Conservation (phyloP, 2,888 invertebrate species). For the Apotomis betuletana region DNA sequence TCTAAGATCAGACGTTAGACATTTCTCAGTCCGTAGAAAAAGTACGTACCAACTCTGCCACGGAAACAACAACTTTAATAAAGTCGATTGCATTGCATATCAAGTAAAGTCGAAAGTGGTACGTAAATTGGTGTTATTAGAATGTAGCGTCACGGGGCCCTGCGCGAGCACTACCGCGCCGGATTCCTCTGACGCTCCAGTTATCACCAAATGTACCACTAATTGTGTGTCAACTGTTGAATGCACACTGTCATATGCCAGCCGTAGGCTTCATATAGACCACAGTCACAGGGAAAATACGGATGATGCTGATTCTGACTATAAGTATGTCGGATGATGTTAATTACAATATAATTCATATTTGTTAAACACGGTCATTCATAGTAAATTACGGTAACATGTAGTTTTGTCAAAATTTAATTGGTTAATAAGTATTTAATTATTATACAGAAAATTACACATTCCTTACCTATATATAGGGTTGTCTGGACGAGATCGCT, state of each 20-base stretch:
- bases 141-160: slow-evolving; percentile 72
- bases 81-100: slow-evolving; percentile 4
- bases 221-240: slow-evolving; percentile 73
- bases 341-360: neutral
- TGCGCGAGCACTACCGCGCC: slow-evolving; percentile 66
- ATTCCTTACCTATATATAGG: neutral
- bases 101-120: slow-evolving; percentile 37
- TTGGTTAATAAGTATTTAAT: neutral
- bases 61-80: neutral
- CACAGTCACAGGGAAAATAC: slow-evolving; percentile 12
- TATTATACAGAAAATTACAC: no score
- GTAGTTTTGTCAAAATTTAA: neutral
- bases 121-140: slow-evolving; percentile 51
- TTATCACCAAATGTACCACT: slow-evolving; percentile 73
- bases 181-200: slow-evolving; percentile 82
- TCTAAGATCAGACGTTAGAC: no score
- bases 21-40: neutral
- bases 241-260: slow-evolving; percentile 50
- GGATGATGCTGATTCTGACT: neutral
- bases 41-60: neutral
- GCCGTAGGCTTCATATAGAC: neutral
- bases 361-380: neutral
- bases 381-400: neutral
- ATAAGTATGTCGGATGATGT: neutral
- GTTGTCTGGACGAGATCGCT: no score